These are phyloP conservation scores for Chaenocephalus aceratus DNA, from an alignment of 2,113 vertebrate genomes.

Conservation along the genomic window DNA sequence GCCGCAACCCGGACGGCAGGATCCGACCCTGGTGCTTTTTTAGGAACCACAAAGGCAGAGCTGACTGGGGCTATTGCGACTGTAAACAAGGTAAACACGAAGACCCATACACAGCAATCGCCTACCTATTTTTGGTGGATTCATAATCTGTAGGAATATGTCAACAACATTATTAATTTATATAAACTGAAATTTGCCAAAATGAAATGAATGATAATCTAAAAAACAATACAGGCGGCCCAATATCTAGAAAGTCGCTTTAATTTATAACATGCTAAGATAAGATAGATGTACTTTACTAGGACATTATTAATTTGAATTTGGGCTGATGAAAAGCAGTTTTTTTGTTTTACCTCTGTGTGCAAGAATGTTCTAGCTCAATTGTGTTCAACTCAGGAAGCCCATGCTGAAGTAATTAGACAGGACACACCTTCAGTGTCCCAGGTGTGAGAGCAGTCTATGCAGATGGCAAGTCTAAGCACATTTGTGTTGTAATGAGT, in stretches of 20 bases:
- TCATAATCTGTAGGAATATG: background rate
- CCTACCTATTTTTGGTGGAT: background rate
- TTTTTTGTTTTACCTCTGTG: background rate
- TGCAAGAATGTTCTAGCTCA: background rate
- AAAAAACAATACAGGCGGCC: background rate
- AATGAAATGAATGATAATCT: background rate
- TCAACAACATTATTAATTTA: background rate
- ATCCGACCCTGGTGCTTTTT: conserved; percentile 90
- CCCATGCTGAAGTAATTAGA: background rate
- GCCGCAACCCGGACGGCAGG: conserved; percentile 87
- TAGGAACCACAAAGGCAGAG: conserved; percentile 76
- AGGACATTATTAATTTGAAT: background rate
- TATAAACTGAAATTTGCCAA: background rate
- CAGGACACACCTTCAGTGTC: conserved; percentile 24
- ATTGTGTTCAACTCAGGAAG: background rate
- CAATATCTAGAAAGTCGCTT: fast-evolving
- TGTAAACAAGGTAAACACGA: conserved; percentile 88
- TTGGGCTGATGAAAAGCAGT: background rate
- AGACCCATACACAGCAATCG: conserved; percentile 3
- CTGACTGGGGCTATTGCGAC: conserved; percentile 90
- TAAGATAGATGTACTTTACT: too few species aligned
- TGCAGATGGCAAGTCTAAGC: conserved; percentile 49
- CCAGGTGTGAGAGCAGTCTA: conserved; percentile 3
- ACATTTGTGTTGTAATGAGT: conserved; percentile 36
- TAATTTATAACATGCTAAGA: background rate